Percentiles rank a stretch among this genome's conserved stretches.
phyloP scores from a whole-genome alignment of 2,888 invertebrate genomes.

The Dolichopus griseipennis region DNA sequence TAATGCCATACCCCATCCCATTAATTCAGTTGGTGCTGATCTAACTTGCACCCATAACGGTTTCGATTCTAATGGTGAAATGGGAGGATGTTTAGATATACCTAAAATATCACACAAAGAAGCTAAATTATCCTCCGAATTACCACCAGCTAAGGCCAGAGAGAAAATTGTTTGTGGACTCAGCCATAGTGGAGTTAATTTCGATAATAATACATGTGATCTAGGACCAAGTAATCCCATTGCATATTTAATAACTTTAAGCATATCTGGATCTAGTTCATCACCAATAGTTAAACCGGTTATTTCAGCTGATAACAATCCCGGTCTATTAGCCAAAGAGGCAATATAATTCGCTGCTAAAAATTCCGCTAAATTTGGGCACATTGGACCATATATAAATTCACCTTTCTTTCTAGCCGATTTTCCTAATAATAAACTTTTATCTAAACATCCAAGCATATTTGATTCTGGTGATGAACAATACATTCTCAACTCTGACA shows the following conservation, averaged over 20 bases:
- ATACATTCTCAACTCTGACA: conserved; percentile 45
- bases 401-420: conserved; percentile 42
- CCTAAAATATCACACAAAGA: conserved; percentile 47
- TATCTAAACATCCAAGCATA: conserved; percentile 44
- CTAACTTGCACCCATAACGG: conserved; percentile 40
- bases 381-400: conserved; percentile 44
- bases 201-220: conserved; percentile 45
- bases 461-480: conserved; percentile 42
- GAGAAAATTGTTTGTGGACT: conserved; percentile 47
- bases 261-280: conserved; percentile 44
- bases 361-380: conserved; percentile 47
- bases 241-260: conserved; percentile 44
- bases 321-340: conserved; percentile 46
- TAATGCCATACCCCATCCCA: conserved; percentile 47
- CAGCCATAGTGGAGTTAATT: conserved; percentile 47
- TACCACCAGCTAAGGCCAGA: conserved; percentile 47
- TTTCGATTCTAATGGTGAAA: conserved; percentile 35
- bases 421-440: conserved; percentile 42
- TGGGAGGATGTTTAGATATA: conserved; percentile 43
- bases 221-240: conserved; percentile 47
- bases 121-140: conserved; percentile 46
- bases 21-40: conserved; percentile 44
- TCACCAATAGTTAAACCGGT: conserved; percentile 31
- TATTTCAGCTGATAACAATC: conserved; percentile 46
- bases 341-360: conserved; percentile 50